Conservation (phyloP, 2,113 vertebrate species). For the Melanocharis versteri region DNA sequence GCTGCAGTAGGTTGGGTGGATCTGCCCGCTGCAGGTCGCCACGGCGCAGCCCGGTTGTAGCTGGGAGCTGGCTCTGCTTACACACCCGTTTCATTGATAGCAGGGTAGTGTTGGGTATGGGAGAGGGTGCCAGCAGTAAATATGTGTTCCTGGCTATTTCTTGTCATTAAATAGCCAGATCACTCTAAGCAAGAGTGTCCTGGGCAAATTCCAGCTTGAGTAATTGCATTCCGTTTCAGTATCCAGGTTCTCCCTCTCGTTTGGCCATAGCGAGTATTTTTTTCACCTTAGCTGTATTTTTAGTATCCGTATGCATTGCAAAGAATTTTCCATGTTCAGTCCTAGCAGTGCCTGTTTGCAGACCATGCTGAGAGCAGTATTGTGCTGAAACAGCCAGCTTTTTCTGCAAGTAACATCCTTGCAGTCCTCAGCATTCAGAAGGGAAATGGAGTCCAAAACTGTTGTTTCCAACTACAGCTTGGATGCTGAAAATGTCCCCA, state of each 20-base stretch:
- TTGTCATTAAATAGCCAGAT: slow-evolving; percentile 27
- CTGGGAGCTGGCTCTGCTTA: neutral
- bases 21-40: neutral
- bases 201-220: slow-evolving; percentile 24
- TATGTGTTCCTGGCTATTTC: neutral
- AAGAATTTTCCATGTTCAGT: slow-evolving; percentile 16
- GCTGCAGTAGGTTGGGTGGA: neutral
- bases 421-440: neutral
- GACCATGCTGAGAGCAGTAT: neutral
- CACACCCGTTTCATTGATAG: slow-evolving; percentile 6
- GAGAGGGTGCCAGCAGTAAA: neutral
- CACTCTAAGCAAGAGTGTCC: neutral
- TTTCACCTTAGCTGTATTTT: slow-evolving; percentile 51
- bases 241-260: neutral
- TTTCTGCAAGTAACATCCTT: neutral
- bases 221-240: slow-evolving; percentile 27
- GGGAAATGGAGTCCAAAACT: neutral
- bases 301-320: neutral
- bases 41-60: neutral
- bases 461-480: neutral
- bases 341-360: neutral
- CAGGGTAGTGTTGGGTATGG: neutral
- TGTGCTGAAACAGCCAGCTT: neutral
- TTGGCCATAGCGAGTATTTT: neutral
- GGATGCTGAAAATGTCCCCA: neutral